These are phyloP conservation scores for Hipparchia sbordonii DNA, from an alignment of 2,888 invertebrate species.

Conservation along the genomic window DNA sequence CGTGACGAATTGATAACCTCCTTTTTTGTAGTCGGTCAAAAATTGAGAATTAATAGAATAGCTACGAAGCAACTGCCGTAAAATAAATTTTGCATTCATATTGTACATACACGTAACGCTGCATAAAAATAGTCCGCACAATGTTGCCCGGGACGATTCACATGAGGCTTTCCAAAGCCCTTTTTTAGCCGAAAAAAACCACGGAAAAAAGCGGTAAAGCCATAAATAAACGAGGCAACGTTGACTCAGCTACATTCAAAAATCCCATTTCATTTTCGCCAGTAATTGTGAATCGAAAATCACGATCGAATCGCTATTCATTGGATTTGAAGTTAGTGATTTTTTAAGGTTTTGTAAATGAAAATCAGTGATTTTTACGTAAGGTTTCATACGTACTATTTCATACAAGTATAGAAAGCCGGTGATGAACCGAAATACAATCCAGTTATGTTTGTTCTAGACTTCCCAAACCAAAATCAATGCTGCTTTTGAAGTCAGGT, in stretches of 20 bases:
- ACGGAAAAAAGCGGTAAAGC: not conserved
- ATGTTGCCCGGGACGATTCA: slow-evolving; percentile 10
- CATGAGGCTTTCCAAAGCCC: slow-evolving; percentile 1
- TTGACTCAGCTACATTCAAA: slow-evolving; percentile 30
- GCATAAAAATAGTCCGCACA: slow-evolving; percentile 6
- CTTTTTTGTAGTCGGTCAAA: too few relatives aligned
- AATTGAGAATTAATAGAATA: too few relatives aligned
- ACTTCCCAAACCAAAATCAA: too few relatives aligned
- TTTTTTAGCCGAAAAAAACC: slow-evolving; percentile 1
- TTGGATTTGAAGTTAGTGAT: too few relatives aligned
- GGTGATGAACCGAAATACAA: too few relatives aligned
- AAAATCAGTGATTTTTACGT: too few relatives aligned
- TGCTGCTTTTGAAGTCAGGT: too few relatives aligned
- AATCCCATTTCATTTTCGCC: slow-evolving; percentile 24
- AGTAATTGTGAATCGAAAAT: slow-evolving; percentile 10
- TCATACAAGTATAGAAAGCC: too few relatives aligned
- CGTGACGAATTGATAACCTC: too few relatives aligned
- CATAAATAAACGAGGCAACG: slow-evolving; percentile 29
- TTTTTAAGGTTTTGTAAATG: not conserved
- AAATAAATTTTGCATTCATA: not conserved
- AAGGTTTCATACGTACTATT: too few relatives aligned
- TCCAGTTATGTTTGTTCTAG: too few relatives aligned
- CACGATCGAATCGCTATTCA: not conserved
- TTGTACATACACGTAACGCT: slow-evolving; percentile 4
- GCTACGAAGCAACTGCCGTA: not conserved